Conservation (phyloP, 1,140 invertebrate genomes). For the Sitodiplosis mosellana region DNA sequence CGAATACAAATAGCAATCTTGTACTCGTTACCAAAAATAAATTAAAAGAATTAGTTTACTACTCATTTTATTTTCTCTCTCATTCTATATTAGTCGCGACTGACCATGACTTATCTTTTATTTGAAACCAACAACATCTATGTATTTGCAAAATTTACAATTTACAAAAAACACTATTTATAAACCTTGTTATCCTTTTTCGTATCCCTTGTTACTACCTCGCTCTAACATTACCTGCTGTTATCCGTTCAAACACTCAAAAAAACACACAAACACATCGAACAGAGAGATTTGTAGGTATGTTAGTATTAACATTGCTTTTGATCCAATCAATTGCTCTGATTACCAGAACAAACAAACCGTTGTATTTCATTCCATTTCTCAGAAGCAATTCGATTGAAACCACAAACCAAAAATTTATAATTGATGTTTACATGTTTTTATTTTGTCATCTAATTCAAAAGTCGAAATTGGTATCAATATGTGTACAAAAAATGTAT, state of each 20-base stretch:
- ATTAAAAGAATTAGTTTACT: not conserved
- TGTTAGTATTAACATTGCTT: constrained; percentile 1
- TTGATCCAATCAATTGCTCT: too few species aligned
- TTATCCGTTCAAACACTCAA: not conserved
- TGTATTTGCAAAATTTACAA: not conserved
- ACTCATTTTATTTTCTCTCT: not conserved
- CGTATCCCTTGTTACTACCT: constrained; percentile 1
- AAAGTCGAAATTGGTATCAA: too few species aligned
- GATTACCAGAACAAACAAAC: not conserved
- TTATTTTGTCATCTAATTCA: too few species aligned
- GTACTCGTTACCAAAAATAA: not conserved
- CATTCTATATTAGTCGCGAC: not conserved
- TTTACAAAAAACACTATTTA: not conserved
- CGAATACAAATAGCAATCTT: not conserved
- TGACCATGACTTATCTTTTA: not conserved
- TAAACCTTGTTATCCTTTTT: not conserved
- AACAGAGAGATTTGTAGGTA: constrained; percentile 6
- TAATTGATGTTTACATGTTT: too few species aligned
- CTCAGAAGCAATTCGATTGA: too few species aligned
- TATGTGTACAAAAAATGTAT: too few species aligned
- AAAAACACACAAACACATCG: not conserved
- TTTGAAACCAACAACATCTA: too few species aligned
- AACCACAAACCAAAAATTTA: too few species aligned
- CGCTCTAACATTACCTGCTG: not conserved
- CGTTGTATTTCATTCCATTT: too few species aligned